phyloP scores from a whole-genome alignment of 2,888 invertebrate species.

The Sicus ferrugineus region DNA sequence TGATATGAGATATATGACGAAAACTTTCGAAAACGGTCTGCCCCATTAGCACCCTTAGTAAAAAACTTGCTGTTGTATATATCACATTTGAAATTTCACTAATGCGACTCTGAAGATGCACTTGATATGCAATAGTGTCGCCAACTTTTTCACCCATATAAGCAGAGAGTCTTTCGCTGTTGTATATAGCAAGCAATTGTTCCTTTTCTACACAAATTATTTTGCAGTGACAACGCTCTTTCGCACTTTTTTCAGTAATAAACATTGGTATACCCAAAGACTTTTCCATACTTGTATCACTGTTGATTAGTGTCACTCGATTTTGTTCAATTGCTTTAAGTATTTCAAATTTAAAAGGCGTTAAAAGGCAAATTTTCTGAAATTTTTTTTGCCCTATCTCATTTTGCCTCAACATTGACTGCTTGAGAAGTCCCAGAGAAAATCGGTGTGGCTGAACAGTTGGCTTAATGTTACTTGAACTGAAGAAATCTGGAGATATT shows the following conservation, averaged over 20 bases:
- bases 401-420: slow-evolving; percentile 43
- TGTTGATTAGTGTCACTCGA: slow-evolving; percentile 86
- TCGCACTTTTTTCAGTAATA: slow-evolving; percentile 79
- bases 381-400: slow-evolving; percentile 30
- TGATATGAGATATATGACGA: slow-evolving; percentile 73
- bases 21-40: slow-evolving; percentile 67
- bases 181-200: slow-evolving; percentile 85
- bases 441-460: slow-evolving; percentile 45
- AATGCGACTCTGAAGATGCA: slow-evolving; percentile 48
- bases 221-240: slow-evolving; percentile 72
- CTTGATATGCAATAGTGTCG: slow-evolving; percentile 71
- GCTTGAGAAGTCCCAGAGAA: slow-evolving; percentile 44
- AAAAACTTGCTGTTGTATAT: slow-evolving; percentile 51
- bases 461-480: slow-evolving; percentile 33
- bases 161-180: slow-evolving; percentile 80
- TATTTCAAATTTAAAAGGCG: slow-evolving; percentile 35
- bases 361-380: slow-evolving; percentile 32
- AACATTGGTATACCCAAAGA: slow-evolving; percentile 93
- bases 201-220: slow-evolving; percentile 93
- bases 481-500: slow-evolving; percentile 33
- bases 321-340: slow-evolving; percentile 59
- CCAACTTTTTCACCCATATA: slow-evolving; percentile 76
- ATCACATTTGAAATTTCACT: slow-evolving; percentile 50
- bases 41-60: slow-evolving; percentile 83
- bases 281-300: slow-evolving; percentile 89